Base-by-base conservation (phyloP, 37 sponge, comb jelly and placozoan species). In the Theonella swinhoei region DNA sequence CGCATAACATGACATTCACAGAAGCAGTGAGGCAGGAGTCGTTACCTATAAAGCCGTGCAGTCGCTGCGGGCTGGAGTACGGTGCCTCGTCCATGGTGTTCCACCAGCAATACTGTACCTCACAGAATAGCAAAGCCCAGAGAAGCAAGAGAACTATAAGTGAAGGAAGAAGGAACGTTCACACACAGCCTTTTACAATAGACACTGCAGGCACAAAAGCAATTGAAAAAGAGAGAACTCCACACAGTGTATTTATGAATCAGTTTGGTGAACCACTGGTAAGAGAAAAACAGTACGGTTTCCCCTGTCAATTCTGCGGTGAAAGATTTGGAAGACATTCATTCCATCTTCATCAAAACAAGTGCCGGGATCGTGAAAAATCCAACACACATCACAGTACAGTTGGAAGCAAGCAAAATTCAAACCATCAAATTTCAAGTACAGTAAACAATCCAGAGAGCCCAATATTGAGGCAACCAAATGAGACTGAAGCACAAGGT, bases 91-190 rank as follows among this genome's bases (percentile, higher is more conserved):
- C 83, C 36, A 79, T 89, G 22, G 74, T 23, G 0, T 70, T 89
- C 25, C 89, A 89, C 35, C 78, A 82, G 64, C 76, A 64, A n/a
- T 78, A 83, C n/a, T 88, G 89, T 28, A 30, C n/a, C n/a, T n/a
- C n/a, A n/a, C n/a, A n/a, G n/a, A n/a, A n/a, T n/a, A n/a, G n/a
- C n/a, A n/a, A n/a, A n/a, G n/a, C n/a, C n/a, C n/a, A n/a, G n/a
- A n/a, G n/a, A n/a, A n/a, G n/a, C n/a, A n/a, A n/a, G n/a, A n/a
- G n/a, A n/a, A n/a, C n/a, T n/a, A n/a, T n/a, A n/a, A n/a, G n/a
- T n/a, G n/a, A n/a, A n/a, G n/a, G n/a, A n/a, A n/a, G n/a, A n/a
- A n/a, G n/a, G n/a, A n/a, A n/a, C n/a, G n/a, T n/a, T n/a, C n/a
- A n/a, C n/a, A n/a, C n/a, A n/a, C n/a, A n/a, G n/a, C n/a, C n/a